Conservation (phyloP, 2,888 invertebrate species). For the Ypsolopha scabrella region DNA sequence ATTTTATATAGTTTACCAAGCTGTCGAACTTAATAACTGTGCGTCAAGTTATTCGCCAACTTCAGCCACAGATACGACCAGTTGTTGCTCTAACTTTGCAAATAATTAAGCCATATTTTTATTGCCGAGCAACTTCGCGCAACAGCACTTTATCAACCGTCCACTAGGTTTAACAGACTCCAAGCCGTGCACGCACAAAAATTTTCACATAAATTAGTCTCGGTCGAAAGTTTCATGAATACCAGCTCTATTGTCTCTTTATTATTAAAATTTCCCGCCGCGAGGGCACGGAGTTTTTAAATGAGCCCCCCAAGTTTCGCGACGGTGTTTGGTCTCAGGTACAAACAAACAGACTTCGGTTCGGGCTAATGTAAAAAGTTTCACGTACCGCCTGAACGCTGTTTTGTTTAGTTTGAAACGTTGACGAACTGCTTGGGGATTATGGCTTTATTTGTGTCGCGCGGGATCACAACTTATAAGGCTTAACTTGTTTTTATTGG, state of each 20-base stretch:
- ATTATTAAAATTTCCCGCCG: constrained; percentile 50
- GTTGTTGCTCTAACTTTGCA: not conserved
- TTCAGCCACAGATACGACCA: no score
- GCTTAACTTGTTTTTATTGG: no score
- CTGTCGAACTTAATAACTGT: no score
- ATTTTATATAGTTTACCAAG: no score
- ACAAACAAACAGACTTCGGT: constrained; percentile 49
- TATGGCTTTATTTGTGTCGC: constrained; percentile 18
- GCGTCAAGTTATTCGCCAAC: no score
- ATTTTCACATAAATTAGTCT: constrained; percentile 34
- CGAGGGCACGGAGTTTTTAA: constrained; percentile 46
- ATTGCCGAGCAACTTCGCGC: constrained; percentile 1
- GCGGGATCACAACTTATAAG: not conserved
- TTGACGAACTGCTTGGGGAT: constrained; percentile 15
- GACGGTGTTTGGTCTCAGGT: constrained; percentile 41
- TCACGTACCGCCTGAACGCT: constrained; percentile 32
- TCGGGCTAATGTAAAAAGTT: constrained; percentile 60
- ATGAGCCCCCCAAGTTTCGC: constrained; percentile 54
- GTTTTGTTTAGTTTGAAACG: constrained; percentile 45
- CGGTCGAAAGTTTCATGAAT: constrained; percentile 34
- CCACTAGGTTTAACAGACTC: constrained; percentile 13
- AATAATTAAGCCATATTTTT: not conserved
- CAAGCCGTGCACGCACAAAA: constrained; percentile 19
- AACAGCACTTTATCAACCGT: constrained; percentile 16
- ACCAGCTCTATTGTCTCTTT: constrained; percentile 54